Evolutionary conservation across 2,888 invertebrate species (phyloP).

Genomic region (Psylliodes chrysocephalus): DNA sequence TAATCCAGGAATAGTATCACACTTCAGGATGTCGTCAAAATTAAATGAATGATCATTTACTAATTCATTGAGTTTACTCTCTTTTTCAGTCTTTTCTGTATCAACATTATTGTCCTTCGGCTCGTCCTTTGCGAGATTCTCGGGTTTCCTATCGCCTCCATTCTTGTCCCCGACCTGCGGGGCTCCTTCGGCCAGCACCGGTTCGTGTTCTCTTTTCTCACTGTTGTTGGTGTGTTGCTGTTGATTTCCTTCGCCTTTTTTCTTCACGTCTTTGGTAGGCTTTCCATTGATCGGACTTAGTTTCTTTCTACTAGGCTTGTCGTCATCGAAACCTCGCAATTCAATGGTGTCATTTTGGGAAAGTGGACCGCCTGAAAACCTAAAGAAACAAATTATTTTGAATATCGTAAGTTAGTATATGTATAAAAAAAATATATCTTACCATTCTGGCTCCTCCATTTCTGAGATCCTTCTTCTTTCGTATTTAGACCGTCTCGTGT

Average conservation of each 20-base stretch:
- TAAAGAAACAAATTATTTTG: no score
- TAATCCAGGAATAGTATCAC: slow-evolving; percentile 79
- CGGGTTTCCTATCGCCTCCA: slow-evolving; percentile 8
- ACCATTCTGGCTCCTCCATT: slow-evolving; percentile 64
- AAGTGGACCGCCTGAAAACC: slow-evolving; percentile 89
- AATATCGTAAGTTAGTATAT: no score
- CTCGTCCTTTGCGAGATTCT: slow-evolving; percentile 17
- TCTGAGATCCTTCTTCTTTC: slow-evolving; percentile 56
- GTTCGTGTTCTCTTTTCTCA: slow-evolving; percentile 46
- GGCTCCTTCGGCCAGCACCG: slow-evolving; percentile 25
- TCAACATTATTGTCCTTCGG: slow-evolving; percentile 20
- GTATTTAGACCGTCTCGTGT: slow-evolving; percentile 52
- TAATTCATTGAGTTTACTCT: slow-evolving; percentile 22
- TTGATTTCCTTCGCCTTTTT: slow-evolving; percentile 58
- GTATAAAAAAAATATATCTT: no score
- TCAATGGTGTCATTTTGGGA: slow-evolving; percentile 94
- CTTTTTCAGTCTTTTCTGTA: slow-evolving; percentile 36
- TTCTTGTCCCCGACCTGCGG: slow-evolving; percentile 32
- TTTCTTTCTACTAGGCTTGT: slow-evolving; percentile 65
- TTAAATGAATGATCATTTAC: slow-evolving; percentile 69
- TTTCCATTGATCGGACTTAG: slow-evolving; percentile 64
- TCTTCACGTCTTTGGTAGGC: slow-evolving; percentile 62
- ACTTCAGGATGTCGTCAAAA: slow-evolving; percentile 86
- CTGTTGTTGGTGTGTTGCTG: slow-evolving; percentile 33
- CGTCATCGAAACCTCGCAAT: slow-evolving; percentile 90